These are phyloP conservation scores for Esox lucius DNA, from an alignment of 2,797 vertebrate genomes.

Conservation along the genomic window DNA sequence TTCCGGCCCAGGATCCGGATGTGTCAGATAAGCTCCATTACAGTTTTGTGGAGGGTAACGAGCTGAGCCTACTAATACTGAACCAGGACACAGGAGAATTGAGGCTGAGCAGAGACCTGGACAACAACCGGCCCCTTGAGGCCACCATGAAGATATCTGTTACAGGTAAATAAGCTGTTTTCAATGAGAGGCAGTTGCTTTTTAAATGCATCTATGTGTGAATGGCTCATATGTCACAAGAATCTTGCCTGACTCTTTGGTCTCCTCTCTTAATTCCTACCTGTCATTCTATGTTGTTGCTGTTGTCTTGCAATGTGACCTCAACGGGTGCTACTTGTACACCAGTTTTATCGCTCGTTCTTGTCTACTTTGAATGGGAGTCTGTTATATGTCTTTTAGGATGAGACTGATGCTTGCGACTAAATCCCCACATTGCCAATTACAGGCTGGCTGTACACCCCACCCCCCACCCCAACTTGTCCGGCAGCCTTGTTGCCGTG, in stretches of 20 bases:
- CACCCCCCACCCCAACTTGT: neutral
- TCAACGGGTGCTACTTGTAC: neutral
- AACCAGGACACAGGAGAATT: conserved; percentile 81
- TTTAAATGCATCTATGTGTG: neutral
- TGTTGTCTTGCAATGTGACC: neutral
- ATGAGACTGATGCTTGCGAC: neutral
- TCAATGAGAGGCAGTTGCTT: neutral
- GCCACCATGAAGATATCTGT: conserved; percentile 85
- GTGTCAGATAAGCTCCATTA: conserved; percentile 84
- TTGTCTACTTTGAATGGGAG: conserved; percentile 15
- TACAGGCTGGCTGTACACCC: conserved; percentile 10
- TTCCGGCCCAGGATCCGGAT: conserved; percentile 85
- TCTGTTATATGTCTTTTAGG: neutral
- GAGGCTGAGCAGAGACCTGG: conserved; percentile 82
- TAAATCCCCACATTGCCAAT: conserved; percentile 9
- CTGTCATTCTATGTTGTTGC: neutral
- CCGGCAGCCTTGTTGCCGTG: neutral
- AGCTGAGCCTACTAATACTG: conserved; percentile 80
- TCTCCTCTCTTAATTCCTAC: neutral
- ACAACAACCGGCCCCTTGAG: conserved; percentile 86
- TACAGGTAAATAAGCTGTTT: conserved; percentile 73
- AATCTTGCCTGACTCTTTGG: neutral
- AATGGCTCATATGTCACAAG: neutral
- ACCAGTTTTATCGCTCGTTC: conserved; percentile 9
- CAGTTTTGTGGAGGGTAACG: conserved; percentile 84